phyloP scores from a whole-genome alignment of 2,113 vertebrate species.

The Galemys pyrenaicus region DNA sequence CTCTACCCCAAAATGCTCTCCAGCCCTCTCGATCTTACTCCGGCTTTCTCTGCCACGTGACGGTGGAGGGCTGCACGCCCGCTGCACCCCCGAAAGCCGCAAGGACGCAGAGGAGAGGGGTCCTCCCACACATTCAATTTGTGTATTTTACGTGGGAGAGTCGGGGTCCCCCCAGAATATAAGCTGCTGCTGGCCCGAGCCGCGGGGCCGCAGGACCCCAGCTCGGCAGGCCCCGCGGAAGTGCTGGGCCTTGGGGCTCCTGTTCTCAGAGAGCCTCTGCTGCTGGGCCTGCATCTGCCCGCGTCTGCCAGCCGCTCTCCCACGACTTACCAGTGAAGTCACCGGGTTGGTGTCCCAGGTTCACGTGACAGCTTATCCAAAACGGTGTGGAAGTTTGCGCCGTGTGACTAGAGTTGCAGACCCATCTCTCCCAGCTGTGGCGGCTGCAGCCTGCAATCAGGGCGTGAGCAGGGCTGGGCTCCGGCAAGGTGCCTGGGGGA shows the following conservation, averaged over 20 bases:
- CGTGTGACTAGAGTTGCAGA: neutral
- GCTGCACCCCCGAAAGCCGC: no score
- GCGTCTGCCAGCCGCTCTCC: no score
- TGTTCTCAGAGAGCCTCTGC: no score
- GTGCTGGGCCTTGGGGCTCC: no score
- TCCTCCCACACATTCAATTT: no score
- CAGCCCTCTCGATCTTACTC: no score
- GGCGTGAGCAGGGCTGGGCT: no score
- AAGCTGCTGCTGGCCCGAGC: neutral
- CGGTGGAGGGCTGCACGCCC: no score
- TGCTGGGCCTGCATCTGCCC: no score
- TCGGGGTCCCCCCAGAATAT: neutral
- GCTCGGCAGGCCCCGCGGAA: rapidly evolving
- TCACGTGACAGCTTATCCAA: no score
- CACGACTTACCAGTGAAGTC: neutral
- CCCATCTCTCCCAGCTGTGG: neutral
- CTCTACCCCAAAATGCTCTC: neutral
- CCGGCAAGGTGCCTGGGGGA: rapidly evolving
- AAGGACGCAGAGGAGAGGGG: no score
- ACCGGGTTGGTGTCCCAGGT: neutral
- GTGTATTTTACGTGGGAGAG: neutral
- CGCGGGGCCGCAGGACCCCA: neutral
- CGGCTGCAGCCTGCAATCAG: neutral
- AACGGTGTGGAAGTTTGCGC: no score
- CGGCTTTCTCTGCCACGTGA: neutral